Evolutionary conservation across 1,140 invertebrate species (phyloP).

Genomic region (Cylas formicarius): DNA sequence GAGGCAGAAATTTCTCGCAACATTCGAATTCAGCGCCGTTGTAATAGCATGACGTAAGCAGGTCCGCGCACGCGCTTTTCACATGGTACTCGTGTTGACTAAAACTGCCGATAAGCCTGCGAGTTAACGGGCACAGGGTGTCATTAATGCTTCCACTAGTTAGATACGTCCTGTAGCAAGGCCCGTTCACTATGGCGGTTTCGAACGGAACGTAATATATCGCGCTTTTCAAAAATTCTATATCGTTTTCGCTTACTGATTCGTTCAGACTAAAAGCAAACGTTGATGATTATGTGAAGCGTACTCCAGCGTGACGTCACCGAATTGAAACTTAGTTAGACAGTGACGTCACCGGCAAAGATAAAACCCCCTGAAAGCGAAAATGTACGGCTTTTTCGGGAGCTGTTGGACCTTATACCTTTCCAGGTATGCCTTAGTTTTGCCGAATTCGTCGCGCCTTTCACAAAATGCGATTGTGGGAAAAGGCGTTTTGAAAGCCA

Average conservation of each 20-base stretch:
- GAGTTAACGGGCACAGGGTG: background rate
- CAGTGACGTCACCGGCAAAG: too few relatives aligned
- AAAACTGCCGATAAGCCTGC: background rate
- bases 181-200: too few relatives aligned
- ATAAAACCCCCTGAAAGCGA: too few relatives aligned
- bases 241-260: slow-evolving; percentile 2
- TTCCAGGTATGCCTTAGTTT: slow-evolving; percentile 6
- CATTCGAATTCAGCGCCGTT: slow-evolving; percentile 10
- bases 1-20: slow-evolving; percentile 10
- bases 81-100: slow-evolving; percentile 9
- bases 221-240: slow-evolving; percentile 4
- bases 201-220: too few relatives aligned
- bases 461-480: slow-evolving; percentile 12
- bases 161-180: too few relatives aligned
- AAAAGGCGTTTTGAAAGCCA: background rate
- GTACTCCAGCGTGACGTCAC: background rate
- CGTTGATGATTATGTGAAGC: background rate
- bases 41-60: slow-evolving; percentile 7
- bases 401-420: too few relatives aligned
- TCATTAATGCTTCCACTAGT: too few relatives aligned
- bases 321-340: slow-evolving; percentile 1
- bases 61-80: slow-evolving; percentile 7
- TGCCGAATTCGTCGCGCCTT: background rate
- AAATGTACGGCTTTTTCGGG: too few relatives aligned
- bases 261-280: background rate